A percentile compares a stretch with the other conserved stretches of the same genome.
Conservation (phyloP, 2,113 vertebrate genomes). For the Chaetodon trifascialis region DNA sequence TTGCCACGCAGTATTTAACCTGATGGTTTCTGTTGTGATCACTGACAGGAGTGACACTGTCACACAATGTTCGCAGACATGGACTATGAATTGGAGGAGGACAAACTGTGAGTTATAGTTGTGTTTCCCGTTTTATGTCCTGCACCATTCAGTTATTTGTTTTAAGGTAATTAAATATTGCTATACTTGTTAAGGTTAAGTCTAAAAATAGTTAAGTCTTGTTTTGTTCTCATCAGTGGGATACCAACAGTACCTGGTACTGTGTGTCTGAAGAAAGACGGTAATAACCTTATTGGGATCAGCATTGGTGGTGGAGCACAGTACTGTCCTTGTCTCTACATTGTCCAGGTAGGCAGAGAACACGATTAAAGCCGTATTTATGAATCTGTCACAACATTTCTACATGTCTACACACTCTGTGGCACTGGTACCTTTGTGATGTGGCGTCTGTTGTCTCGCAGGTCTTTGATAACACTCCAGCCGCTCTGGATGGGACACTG, state of each 20-base stretch:
- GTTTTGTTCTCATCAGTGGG: constrained; percentile 82
- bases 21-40: neutral
- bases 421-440: neutral
- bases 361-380: neutral
- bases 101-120: constrained; percentile 92
- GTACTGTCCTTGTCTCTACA: constrained; percentile 98
- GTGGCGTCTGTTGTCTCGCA: constrained; percentile 53
- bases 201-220: constrained; percentile 4
- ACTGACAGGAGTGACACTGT: constrained; percentile 46
- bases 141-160: neutral
- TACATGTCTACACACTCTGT: too few relatives aligned
- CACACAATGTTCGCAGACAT: constrained; percentile 92
- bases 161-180: neutral
- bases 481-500: constrained; percentile 91
- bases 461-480: constrained; percentile 98
- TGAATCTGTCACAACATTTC: neutral
- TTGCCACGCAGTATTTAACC: too few relatives aligned
- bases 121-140: neutral
- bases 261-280: constrained; percentile 94
- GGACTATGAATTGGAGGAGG: constrained; percentile 97
- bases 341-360: constrained; percentile 91
- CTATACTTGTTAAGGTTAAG: neutral
- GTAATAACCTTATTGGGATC: constrained; percentile 97
- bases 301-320: constrained; percentile 98
- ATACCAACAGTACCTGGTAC: constrained; percentile 97